Evolutionary conservation across 2,113 vertebrate species (phyloP), one percentile per base, ranked within the genome.

Genomic region (Ceyx melanurus): DNA sequence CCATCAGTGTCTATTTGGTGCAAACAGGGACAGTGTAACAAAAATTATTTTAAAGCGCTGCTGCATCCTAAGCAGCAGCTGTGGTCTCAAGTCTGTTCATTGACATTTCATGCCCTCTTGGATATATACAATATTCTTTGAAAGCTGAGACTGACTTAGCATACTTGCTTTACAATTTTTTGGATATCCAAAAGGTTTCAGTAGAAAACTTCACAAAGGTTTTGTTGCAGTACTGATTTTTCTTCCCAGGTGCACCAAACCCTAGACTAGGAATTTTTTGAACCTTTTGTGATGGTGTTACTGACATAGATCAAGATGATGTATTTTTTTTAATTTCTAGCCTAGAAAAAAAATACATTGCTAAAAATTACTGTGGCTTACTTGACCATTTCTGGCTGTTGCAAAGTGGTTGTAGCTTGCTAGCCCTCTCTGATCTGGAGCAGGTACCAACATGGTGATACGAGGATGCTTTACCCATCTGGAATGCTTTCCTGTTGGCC

Each of bases 361-460:
- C 45, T 16, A 58, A 90, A 86, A 77, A 17, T 23, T 0, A 15
- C 25, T 86, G 60, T 10, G 35, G 35, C 13, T 60, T 65, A 13
- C 12, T 64, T 86, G 13, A 56, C 71, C 8, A 2, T 51, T 86
- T 77, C 29, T 86, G 11, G 6, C 33, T 68, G 13, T 81, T 75
- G 54, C 40, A 23, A 61, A 82, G 35, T 2, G 2, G 9, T 25
- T 11, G 28, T 75, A 62, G 42, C 23, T 68, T 68, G 53, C 33
- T 20, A 22, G 0, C 35, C 61, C 46, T 60, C 12, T 84, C 79
- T 57, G 40, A 11, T 17, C 40, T 71, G 71, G 57, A 18, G 33
- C 0, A 2, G 33, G 0, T 13, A 57, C 7, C 35, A 23, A 1
- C 10, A 8, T 9, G 29, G 17, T 62, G 29, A 48, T 67, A 57